Conservation (phyloP, 1,140 invertebrate species). For the Bacillus rossius region DNA sequence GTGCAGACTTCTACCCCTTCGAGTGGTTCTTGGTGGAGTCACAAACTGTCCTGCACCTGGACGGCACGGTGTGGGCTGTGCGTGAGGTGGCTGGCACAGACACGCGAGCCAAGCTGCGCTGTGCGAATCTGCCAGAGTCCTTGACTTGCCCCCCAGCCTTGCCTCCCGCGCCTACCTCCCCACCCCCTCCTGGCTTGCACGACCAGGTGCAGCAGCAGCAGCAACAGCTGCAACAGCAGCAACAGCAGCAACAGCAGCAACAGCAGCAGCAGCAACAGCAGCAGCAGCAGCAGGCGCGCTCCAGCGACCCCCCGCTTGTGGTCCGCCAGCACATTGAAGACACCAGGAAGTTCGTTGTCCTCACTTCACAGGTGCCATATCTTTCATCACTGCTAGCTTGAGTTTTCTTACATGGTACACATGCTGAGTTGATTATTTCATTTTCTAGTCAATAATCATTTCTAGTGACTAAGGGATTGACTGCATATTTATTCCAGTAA, state of each 20-base stretch:
- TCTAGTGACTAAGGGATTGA: no score
- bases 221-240: no score
- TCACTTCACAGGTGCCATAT: conserved; percentile 77
- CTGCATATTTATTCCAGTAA: no score
- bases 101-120: background rate
- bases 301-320: conserved; percentile 51
- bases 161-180: background rate
- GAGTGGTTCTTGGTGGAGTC: conserved; percentile 62
- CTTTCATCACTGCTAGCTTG: no score
- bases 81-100: conserved; percentile 48
- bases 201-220: no score
- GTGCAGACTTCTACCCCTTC: conserved; percentile 60
- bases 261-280: background rate
- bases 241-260: no score
- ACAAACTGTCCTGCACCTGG: conserved; percentile 68
- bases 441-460: no score
- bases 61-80: conserved; percentile 80
- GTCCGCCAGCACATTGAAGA: conserved; percentile 72
- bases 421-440: no score
- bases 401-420: no score
- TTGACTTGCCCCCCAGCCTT: background rate
- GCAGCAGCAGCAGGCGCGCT: background rate
- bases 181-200: no score
- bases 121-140: no score
- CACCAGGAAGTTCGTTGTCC: conserved; percentile 71